Percentiles rank a stretch among this genome's conserved stretches.
Evolutionary conservation across 2,113 vertebrate genomes (phyloP).

Genomic region (Thamnaconus septentrionalis): DNA sequence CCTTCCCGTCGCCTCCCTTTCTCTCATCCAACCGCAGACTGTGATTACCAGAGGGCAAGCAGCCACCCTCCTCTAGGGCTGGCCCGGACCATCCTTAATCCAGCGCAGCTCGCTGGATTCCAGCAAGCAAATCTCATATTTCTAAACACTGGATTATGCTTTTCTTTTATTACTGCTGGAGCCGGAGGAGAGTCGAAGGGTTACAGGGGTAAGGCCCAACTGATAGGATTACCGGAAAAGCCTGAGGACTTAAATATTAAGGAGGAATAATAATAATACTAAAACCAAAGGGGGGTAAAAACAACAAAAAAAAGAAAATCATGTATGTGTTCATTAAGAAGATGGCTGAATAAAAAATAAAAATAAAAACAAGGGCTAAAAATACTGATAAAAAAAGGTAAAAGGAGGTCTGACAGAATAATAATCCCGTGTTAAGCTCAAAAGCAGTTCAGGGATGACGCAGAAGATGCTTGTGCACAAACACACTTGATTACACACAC

Average conservation of each 20-base stretch:
- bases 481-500: slow-evolving; percentile 34
- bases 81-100: slow-evolving; percentile 71
- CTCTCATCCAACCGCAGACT: slow-evolving; percentile 3
- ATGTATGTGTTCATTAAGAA: slow-evolving; percentile 61
- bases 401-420: slow-evolving; percentile 51
- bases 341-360: slow-evolving; percentile 45
- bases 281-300: slow-evolving; percentile 39
- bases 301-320: slow-evolving; percentile 26
- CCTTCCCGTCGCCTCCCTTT: slow-evolving; percentile 13
- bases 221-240: slow-evolving; percentile 83
- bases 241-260: slow-evolving; percentile 77
- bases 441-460: slow-evolving; percentile 53
- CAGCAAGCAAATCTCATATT: slow-evolving; percentile 87
- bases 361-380: slow-evolving; percentile 50
- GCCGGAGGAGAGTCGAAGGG: slow-evolving; percentile 43
- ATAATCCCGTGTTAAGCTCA: slow-evolving; percentile 63
- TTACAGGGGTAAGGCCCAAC: slow-evolving; percentile 47
- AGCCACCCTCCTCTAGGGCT: slow-evolving; percentile 24
- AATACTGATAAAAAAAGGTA: slow-evolving; percentile 54
- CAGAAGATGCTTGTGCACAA: slow-evolving; percentile 12
- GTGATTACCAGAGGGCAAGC: slow-evolving; percentile 33
- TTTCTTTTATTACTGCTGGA: slow-evolving; percentile 86
- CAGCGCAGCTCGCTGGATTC: slow-evolving; percentile 76
- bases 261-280: slow-evolving; percentile 43
- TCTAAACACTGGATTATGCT: slow-evolving; percentile 89